Base-by-base conservation (phyloP, 2,113 vertebrate genomes). In the Accipiter virgatus region DNA sequence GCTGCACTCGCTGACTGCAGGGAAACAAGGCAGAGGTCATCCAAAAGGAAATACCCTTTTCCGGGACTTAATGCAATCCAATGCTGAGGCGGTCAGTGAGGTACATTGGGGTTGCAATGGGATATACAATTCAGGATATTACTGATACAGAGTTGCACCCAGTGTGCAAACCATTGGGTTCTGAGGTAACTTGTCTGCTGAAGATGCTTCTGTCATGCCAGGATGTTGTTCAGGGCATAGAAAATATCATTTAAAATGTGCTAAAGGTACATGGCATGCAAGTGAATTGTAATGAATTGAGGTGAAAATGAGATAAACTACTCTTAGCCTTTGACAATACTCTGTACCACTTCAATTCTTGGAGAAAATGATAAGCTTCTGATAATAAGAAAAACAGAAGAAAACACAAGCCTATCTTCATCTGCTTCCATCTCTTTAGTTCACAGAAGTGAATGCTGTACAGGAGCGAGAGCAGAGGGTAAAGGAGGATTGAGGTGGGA, bases 331-430 rank as follows among this genome's bases (percentile, higher is more conserved):
- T 88, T 86, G 79, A 94, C 62, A 70, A 55, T 86, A 29, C n/a
- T 73, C 29, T 67, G 82, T 92, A 63, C 79, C 29, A 63, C 32
- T 32, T 94, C 92, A 88, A 2, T 92, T 88, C 67, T 74, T 77
- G n/a, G 63, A 56, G 82, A 83, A 94, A 93, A 95, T 40, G 0
- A 93, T 88, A 95, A 94, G 38, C 68, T 71, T 90, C 81, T 86
- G 80, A 75, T 88, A 93, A 72, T 32, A 84, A 31, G 55, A 74
- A 83, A 86, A 94, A 11, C 70, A 87, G 53, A 81, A 78, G 75
- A 72, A 90, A 96, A 84, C 48, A 65, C 23, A 88, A 88, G 25
- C 36, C n/a, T 91, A 31, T 93, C 84, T 95, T 92, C 56, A 91
- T 91, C 83, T 92, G 52, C 23, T 77, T 89, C 72, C 62, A 81